Conservation (phyloP, 2,797 vertebrate genomes). For the Cephalopachus bancanus region DNA sequence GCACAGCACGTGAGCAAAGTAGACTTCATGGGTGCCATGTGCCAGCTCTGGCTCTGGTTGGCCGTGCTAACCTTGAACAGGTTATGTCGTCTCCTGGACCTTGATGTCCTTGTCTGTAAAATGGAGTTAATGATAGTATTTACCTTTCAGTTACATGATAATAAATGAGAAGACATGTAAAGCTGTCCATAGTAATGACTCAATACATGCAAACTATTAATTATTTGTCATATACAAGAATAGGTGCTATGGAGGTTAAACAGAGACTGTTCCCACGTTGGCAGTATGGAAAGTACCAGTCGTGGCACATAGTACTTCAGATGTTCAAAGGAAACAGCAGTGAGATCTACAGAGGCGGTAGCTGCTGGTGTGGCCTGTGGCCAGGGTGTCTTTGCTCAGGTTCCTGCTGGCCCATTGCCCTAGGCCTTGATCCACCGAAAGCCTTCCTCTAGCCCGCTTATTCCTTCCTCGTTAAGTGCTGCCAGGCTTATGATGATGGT, state of each 20-base stretch:
- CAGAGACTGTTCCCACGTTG: not conserved
- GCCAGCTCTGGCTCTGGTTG: not conserved
- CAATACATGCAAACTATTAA: not conserved
- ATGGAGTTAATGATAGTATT: not conserved
- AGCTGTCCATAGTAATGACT: not conserved
- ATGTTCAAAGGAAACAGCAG: not conserved
- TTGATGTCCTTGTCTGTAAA: not conserved
- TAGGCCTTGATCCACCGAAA: not conserved
- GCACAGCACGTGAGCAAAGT: accelerated
- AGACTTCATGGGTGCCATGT: not conserved
- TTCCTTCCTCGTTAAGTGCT: not conserved
- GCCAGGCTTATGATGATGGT: not conserved
- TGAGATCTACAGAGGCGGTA: not conserved
- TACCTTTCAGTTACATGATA: not conserved
- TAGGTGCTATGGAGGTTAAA: not conserved
- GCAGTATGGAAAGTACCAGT: not conserved
- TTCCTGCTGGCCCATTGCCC: not conserved
- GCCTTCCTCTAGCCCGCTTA: not conserved
- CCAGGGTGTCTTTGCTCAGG: not conserved
- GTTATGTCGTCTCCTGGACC: not conserved
- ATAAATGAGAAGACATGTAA: not conserved
- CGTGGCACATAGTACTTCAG: not conserved
- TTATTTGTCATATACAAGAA: not conserved
- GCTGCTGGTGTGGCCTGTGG: not conserved
- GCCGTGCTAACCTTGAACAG: not conserved